Evolutionary conservation across 2,888 invertebrate genomes (phyloP), one percentile per base, ranked within the genome.

Genomic region (Metellina segmentata): DNA sequence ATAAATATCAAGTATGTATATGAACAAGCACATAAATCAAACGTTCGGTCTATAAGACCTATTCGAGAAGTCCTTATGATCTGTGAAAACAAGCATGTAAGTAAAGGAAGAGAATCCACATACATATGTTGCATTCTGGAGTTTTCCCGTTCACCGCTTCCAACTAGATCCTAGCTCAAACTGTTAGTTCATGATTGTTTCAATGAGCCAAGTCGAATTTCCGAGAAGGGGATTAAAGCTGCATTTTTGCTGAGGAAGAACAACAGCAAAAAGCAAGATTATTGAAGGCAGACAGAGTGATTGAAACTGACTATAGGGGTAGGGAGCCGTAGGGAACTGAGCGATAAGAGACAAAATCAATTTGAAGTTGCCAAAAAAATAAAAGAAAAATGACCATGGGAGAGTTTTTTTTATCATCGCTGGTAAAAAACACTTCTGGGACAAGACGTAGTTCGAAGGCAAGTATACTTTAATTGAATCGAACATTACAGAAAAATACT

Each of bases 391-490:
- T 81, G 79, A 81, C 53, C 81, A n/a, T 19, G 20, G 52, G 53
- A 53, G 16, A 79, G 53, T 19, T n/a, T 74, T 48, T 49, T 74
- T 69, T 78, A 79, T 52, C 48, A 88, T 61, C 34, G 71, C 51
- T 70, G n/a, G 11, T 6, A 82, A 49, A 82, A 81, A 79, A 81
- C 79, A 79, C 78, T 79, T 81, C 52, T 20, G 48, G 20, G 48
- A 19, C 53, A 7, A 79, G 72, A 71, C 19, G n/a, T 7, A 48
- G 34, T 87, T 79, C 52, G 70, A 78, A 49, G 69, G 34, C 61
- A 86, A 75, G 86, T 71, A 48, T 77, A 72, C 78, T 87, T 87
- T 79, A 81, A 87, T 79, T 87, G 79, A 78, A n/a, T 20, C 48
- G 74, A 75, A 19, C 77, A 85, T 85, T 77, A 75, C 48, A 53